Evolutionary conservation across 2,797 vertebrate genomes (phyloP).

Genomic region (Calcarius lapponicus): DNA sequence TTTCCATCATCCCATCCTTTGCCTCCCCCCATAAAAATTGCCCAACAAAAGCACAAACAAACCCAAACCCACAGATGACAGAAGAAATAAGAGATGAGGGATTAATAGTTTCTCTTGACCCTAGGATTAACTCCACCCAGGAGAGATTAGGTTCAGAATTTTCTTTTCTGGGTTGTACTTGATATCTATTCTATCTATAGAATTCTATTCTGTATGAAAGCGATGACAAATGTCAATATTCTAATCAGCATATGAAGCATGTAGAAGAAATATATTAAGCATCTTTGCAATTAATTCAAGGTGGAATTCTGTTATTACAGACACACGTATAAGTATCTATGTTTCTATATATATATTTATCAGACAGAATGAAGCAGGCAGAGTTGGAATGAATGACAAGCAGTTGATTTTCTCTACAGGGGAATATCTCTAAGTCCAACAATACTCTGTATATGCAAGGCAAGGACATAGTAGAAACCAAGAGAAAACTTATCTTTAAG

Average conservation of each 20-base stretch:
- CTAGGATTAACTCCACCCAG: neutral
- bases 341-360: too few relatives aligned
- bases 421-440: neutral
- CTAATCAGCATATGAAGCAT: neutral
- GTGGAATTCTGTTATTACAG: neutral
- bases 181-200: neutral
- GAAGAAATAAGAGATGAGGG: neutral
- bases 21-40: accelerated
- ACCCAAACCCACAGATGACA: neutral
- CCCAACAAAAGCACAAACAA: neutral
- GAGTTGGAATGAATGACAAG: neutral
- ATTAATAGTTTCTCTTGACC: neutral
- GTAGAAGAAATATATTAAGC: neutral
- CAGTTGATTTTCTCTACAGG: neutral
- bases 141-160: neutral
- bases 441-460: neutral
- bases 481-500: neutral
- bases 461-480: neutral
- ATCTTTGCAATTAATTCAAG: neutral
- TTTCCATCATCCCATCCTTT: neutral
- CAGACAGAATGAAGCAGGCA: neutral
- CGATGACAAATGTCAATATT: neutral
- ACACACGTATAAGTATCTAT: neutral
- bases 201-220: neutral
- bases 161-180: neutral